Base-by-base conservation (phyloP, 2,888 invertebrate species). In the Pheosia gnoma region DNA sequence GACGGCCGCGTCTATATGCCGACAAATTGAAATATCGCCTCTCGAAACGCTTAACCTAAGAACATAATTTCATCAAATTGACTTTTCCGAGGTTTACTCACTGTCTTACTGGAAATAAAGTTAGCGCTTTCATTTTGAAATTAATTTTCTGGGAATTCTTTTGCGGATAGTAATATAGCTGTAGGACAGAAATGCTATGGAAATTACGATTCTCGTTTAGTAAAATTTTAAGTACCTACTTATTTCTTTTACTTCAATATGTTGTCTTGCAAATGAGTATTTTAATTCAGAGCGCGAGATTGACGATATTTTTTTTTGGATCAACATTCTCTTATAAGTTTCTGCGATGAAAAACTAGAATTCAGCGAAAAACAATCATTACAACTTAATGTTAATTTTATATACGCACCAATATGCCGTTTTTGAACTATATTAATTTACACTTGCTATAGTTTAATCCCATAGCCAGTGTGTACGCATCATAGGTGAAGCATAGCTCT, bases 11-110 rank as follows among this genome's bases (percentile, higher is more conserved):
- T 82, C 81, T 83, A 73, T 78, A 80, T 77, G 80, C 76, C 77
- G 72, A 78, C 80, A 82, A 80, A 82, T 81, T 83, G 80, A 83
- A 83, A 82, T 85, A 84, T 83, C 78, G 75, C 79, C 79, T 70
- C 74, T 77, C 67, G 62, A 75, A 76, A 72, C 68, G 70, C 70
- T 75, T 73, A 73, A 58, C 61, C 61, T 59, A 54, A 63, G 56
- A 67, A 68, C 62, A 67, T 67, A 9, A 59, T 70, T 67, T 64
- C 47, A 45, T 57, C 57, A 57, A 57, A 57, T 57, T 57, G 57
- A 57, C 57, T 57, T 57, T 45, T 45, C 57, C 9, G 36, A 45
- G 57, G 57, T 45, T 57, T 57, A 57, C 57, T 57, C 45, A 57
- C 57, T 57, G 57, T 45, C 45, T 43, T 45, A 57, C 41, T 43